phyloP scores from a whole-genome alignment of 92 coral and sea anemone species.

The Zoanthus sansibaricus region DNA sequence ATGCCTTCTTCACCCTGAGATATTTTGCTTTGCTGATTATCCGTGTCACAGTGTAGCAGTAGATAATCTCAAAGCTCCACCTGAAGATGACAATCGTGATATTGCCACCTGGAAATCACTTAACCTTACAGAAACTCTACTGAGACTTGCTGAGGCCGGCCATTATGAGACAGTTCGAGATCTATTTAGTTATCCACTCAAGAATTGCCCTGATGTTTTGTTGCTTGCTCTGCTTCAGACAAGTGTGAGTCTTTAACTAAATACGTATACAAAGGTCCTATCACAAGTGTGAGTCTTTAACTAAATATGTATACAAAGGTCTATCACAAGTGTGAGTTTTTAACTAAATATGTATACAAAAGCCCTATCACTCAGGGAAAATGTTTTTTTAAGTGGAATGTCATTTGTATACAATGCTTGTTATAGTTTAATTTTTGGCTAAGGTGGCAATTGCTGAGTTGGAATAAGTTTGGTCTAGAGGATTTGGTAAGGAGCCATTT shows the following conservation, averaged over 20 bases:
- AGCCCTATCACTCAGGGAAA: too few relatives aligned
- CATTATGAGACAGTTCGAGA: conserved; percentile 91
- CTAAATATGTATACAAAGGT: too few relatives aligned
- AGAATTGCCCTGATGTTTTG: conserved; percentile 95
- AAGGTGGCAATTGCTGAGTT: too few relatives aligned
- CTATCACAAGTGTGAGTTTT: conserved; percentile 83
- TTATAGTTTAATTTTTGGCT: too few relatives aligned
- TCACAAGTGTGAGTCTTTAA: conserved; percentile 75
- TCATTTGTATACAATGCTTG: too few relatives aligned
- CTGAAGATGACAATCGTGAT: conserved; percentile 94
- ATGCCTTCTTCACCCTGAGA: conserved; percentile 81
- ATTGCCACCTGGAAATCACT: conserved; percentile 94
- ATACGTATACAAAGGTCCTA: too few relatives aligned
- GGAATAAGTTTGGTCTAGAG: too few relatives aligned
- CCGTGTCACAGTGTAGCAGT: conserved; percentile 91
- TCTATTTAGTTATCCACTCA: conserved; percentile 84
- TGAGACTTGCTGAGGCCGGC: conserved; percentile 92
- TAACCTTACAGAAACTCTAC: conserved; percentile 87
- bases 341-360: too few relatives aligned
- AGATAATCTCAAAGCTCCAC: conserved; percentile 90
- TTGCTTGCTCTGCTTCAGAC: conserved; percentile 92
- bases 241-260: conserved; percentile 68
- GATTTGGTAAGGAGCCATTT: too few relatives aligned
- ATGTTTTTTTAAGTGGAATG: too few relatives aligned
- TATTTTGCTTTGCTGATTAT: conserved; percentile 94